These are phyloP conservation scores for Pristionchus exspectatus DNA, from an alignment of 2,888 invertebrate species.

Conservation along the genomic window DNA sequence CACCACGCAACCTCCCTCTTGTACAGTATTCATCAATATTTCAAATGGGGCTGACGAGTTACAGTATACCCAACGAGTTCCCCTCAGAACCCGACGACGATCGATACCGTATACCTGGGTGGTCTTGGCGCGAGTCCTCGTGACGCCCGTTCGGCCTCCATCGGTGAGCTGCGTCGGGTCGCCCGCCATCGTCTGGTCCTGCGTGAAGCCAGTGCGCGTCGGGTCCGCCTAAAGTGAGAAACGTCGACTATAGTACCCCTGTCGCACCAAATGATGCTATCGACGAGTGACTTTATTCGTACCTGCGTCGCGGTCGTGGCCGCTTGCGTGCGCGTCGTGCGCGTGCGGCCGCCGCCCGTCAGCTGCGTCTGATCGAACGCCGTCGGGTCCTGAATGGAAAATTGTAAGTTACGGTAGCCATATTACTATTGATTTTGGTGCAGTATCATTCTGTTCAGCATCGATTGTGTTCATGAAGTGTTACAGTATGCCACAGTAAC, in stretches of 20 bases:
- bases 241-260: neutral
- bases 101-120: neutral
- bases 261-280: neutral
- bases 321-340: constrained; percentile 4
- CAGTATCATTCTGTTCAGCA: too few relatives aligned
- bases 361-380: constrained; percentile 34
- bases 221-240: neutral
- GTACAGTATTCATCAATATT: too few relatives aligned
- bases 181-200: constrained; percentile 18
- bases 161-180: neutral
- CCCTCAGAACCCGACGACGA: too few relatives aligned
- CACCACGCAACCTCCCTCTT: too few relatives aligned
- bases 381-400: neutral
- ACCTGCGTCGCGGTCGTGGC: constrained; percentile 20
- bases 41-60: too few relatives aligned
- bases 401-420: neutral
- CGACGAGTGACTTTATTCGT: neutral
- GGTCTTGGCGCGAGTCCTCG: neutral
- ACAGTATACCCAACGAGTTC: too few relatives aligned
- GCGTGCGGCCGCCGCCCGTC: constrained; percentile 35
- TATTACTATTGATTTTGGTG: neutral
- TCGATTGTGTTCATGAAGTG: neutral
- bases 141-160: neutral
- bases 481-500: neutral
- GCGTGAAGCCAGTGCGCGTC: constrained; percentile 7